Percentiles rank a stretch among this genome's conserved stretches.
phyloP scores from a whole-genome alignment of 2,888 invertebrate species.

The Athalia circularis region DNA sequence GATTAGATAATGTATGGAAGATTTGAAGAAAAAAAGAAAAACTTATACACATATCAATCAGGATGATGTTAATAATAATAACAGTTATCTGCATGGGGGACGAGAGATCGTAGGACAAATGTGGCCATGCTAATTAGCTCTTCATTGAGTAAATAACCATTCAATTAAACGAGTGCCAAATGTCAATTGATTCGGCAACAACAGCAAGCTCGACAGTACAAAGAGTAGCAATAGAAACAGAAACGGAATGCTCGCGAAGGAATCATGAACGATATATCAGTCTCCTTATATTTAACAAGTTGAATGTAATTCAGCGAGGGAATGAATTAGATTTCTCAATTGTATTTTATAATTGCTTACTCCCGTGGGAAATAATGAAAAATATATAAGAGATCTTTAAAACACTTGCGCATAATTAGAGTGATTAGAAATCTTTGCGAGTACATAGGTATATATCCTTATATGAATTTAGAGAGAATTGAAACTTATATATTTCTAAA shows the following conservation, averaged over 20 bases:
- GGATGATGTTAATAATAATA: background rate
- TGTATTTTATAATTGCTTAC: too few relatives aligned
- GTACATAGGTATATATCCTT: too few relatives aligned
- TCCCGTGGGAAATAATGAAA: too few relatives aligned
- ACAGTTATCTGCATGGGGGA: background rate
- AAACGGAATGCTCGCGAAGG: slow-evolving; percentile 3
- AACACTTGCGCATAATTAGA: too few relatives aligned
- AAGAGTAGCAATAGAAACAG: background rate
- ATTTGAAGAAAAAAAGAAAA: slow-evolving; percentile 10
- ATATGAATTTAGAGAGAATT: too few relatives aligned
- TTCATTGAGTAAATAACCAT: slow-evolving; percentile 39
- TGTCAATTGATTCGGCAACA: slow-evolving; percentile 43
- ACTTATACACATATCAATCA: background rate
- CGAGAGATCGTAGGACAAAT: slow-evolving; percentile 11
- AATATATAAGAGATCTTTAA: too few relatives aligned
- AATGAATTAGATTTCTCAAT: too few relatives aligned
- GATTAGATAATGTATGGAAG: background rate
- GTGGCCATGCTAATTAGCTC: slow-evolving; percentile 13
- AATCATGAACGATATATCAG: background rate
- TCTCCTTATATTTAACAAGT: too few relatives aligned
- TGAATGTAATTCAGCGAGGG: too few relatives aligned
- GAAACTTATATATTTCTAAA: too few relatives aligned
- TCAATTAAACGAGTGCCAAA: slow-evolving; percentile 41
- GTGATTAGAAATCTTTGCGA: too few relatives aligned
- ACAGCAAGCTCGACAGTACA: background rate